phyloP scores from a whole-genome alignment of 2,888 invertebrate species.

The Pheosia gnoma region DNA sequence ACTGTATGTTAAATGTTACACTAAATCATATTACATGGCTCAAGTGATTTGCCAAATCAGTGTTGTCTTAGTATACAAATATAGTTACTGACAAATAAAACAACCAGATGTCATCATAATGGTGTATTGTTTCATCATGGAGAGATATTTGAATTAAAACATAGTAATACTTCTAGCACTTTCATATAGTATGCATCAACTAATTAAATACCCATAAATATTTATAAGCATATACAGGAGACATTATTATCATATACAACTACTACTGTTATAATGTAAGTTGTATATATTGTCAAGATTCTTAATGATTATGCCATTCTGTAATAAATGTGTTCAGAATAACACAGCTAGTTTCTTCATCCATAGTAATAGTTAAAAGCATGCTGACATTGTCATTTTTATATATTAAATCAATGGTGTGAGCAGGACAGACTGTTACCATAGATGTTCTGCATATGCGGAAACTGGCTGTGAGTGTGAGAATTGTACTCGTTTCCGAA shows the following conservation, averaged over 20 bases:
- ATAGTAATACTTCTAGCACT: not conserved
- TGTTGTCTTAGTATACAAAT: conserved; percentile 56
- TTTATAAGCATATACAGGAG: conserved; percentile 17
- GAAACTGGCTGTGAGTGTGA: not conserved
- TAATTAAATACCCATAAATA: not conserved
- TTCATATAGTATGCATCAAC: not conserved
- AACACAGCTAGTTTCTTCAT: too few species aligned
- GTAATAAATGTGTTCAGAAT: not conserved
- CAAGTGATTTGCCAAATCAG: conserved; percentile 78
- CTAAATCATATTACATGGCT: conserved; percentile 53
- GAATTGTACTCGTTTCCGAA: conserved; percentile 4
- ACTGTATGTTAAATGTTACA: conserved; percentile 34
- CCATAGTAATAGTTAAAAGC: too few species aligned
- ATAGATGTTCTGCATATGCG: too few species aligned
- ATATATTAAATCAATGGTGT: too few species aligned
- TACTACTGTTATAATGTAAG: not conserved
- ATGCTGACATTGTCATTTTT: too few species aligned
- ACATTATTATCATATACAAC: conserved; percentile 11
- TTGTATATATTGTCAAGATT: not conserved
- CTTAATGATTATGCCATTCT: conserved; percentile 3
- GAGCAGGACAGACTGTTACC: too few species aligned
- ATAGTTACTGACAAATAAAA: conserved; percentile 21
- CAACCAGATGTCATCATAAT: not conserved
- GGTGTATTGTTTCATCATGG: too few species aligned
- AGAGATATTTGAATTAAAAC: too few species aligned